phyloP scores from a whole-genome alignment of 2,888 invertebrate genomes.

The Electrophaes corylata region DNA sequence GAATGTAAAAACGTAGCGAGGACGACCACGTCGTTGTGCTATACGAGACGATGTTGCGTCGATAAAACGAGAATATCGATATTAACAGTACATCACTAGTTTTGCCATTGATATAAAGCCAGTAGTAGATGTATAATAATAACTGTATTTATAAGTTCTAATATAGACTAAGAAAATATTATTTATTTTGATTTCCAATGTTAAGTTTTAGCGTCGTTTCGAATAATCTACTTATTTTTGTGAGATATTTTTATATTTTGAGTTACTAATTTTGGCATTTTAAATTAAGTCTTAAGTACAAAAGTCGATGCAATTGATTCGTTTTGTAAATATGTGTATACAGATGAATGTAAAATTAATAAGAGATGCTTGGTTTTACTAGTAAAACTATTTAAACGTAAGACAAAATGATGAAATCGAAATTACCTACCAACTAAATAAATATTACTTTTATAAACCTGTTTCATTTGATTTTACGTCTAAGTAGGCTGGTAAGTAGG shows the following conservation, averaged over 20 bases:
- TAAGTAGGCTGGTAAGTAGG: background rate
- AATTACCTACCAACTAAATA: constrained; percentile 56
- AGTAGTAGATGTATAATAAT: constrained; percentile 55
- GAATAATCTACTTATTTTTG: constrained; percentile 37
- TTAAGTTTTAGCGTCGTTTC: constrained; percentile 32
- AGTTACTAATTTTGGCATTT: constrained; percentile 37
- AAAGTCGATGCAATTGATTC: constrained; percentile 57
- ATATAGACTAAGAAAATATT: constrained; percentile 41
- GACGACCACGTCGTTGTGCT: constrained; percentile 28
- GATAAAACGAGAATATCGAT: constrained; percentile 43
- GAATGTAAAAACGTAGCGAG: constrained; percentile 58
- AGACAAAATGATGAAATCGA: constrained; percentile 60
- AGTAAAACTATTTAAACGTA: constrained; percentile 55
- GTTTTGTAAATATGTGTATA: constrained; percentile 82
- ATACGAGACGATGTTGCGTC: constrained; percentile 35
- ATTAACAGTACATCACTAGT: constrained; percentile 53
- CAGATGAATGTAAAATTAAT: constrained; percentile 63
- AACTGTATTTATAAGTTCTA: constrained; percentile 36
- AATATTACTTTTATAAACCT: constrained; percentile 45
- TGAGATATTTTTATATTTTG: constrained; percentile 44
- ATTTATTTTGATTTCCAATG: constrained; percentile 44
- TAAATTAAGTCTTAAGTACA: constrained; percentile 48
- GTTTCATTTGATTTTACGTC: constrained; percentile 28
- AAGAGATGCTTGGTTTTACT: constrained; percentile 51
- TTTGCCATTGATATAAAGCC: constrained; percentile 58